phyloP scores from a whole-genome alignment of 1,140 invertebrate species.

The Drosophila pallidifrons region DNA sequence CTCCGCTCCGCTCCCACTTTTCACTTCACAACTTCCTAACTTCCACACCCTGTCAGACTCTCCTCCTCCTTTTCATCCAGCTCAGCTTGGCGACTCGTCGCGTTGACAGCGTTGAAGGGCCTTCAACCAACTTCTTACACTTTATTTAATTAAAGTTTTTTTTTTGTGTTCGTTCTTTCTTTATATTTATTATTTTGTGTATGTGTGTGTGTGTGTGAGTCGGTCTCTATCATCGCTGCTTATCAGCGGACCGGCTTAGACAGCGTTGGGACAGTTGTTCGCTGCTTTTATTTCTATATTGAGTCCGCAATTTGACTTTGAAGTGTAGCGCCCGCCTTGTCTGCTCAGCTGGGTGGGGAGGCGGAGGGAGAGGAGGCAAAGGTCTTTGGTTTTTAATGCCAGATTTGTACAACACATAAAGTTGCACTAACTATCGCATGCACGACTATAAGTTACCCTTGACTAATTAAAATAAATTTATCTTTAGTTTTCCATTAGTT shows the following conservation, averaged over 20 bases:
- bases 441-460: background rate
- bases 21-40: background rate
- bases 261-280: slow-evolving; percentile 73
- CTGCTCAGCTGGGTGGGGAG: background rate
- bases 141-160: slow-evolving; percentile 82
- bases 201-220: background rate
- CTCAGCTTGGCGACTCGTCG: slow-evolving; percentile 8
- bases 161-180: slow-evolving; percentile 48
- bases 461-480: background rate
- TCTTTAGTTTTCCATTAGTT: background rate
- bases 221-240: slow-evolving; percentile 30
- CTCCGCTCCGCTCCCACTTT: background rate
- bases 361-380: background rate
- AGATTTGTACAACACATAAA: slow-evolving; percentile 10
- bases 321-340: slow-evolving; percentile 38
- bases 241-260: slow-evolving; percentile 58
- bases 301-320: slow-evolving; percentile 60
- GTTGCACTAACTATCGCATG: background rate
- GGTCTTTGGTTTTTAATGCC: slow-evolving; percentile 18
- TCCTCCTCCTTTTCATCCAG: background rate
- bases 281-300: slow-evolving; percentile 48
- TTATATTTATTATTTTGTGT: slow-evolving; percentile 40
- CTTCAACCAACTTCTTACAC: slow-evolving; percentile 77
- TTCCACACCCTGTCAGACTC: background rate
- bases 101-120: slow-evolving; percentile 61